Base-by-base conservation (phyloP, 1,140 invertebrate genomes). In the Drosophila mauritiana region DNA sequence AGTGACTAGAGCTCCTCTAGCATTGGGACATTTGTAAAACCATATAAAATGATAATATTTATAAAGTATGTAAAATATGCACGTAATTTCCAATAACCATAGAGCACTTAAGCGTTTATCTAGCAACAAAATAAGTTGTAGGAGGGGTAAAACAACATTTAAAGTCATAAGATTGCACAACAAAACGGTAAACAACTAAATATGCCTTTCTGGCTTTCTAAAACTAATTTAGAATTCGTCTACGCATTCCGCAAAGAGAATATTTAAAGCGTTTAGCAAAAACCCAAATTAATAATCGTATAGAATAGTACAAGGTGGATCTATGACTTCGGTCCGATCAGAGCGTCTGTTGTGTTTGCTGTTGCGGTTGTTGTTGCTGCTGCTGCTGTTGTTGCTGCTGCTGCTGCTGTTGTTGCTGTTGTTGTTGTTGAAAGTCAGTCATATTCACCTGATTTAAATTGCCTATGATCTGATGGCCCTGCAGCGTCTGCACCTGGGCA, bases 371-470 rank as follows among this genome's bases (percentile, higher is more conserved):
- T 58, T 58, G 77, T 36, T 80, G 76, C 7, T 72, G 73, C 27
- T 77, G 77, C 10, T 57, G 73, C 27, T 77, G 77, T 7, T 57
- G 73, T 0, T 85, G 81, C 8, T 64, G 64, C 8, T 81, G 82
- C 15, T 65, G 80, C 6, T 70, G 76, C 1, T 73, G 81, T 12
- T 73, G 73, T 2, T 76, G 80, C 11, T 70, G 78, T 22, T 86
- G 83, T 36, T 89, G 90, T 53, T 91, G 80, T 67, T 91, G 89
- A 68, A 90, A 92, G 77, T 92, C 91, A 86, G 88, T 86, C 68
- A 92, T 91, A 91, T 91, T 92, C 90, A 92, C 91, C 91, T 92
- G 91, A 84, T 92, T 92, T 6, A 92, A 70, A 79, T 92, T 92
- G 65, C 90, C 82, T 65, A 92, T 78, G 42, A 92, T 89, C 78